Conservation (phyloP, 2,797 vertebrate genomes). For the Taenioides sp. region DNA sequence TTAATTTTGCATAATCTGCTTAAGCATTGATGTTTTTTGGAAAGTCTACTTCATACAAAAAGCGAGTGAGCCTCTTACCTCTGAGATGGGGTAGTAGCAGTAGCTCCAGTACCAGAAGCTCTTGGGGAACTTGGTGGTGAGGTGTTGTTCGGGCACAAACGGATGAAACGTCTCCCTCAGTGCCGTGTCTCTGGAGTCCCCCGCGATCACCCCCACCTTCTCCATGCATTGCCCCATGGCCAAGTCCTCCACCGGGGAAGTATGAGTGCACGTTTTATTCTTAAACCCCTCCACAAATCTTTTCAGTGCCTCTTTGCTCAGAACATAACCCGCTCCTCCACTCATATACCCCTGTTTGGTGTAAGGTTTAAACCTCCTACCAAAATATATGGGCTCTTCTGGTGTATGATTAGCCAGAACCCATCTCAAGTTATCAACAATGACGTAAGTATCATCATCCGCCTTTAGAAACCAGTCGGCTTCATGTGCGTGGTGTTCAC, state of each 20-base stretch:
- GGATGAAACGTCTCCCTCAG: slow-evolving; percentile 79
- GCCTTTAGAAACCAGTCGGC: slow-evolving; percentile 84
- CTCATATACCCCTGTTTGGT: slow-evolving; percentile 82
- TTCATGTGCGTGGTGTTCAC: slow-evolving; percentile 68
- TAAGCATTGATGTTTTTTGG: too few species aligned
- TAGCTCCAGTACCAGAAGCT: slow-evolving; percentile 84
- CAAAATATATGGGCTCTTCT: slow-evolving; percentile 75
- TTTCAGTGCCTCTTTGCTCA: slow-evolving; percentile 79
- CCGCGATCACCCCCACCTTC: slow-evolving; percentile 76
- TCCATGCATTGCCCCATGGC: slow-evolving; percentile 81
- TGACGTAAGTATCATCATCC: slow-evolving; percentile 77
- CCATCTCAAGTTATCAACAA: slow-evolving; percentile 82
- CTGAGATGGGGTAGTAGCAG: slow-evolving; percentile 78
- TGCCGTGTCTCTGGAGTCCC: slow-evolving; percentile 74
- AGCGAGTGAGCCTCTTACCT: slow-evolving; percentile 70
- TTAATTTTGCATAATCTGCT: too few species aligned
- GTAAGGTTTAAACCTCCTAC: slow-evolving; percentile 81
- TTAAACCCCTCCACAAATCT: slow-evolving; percentile 73
- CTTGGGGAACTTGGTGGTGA: slow-evolving; percentile 75
- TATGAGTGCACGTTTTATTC: slow-evolving; percentile 71
- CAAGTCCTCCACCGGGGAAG: slow-evolving; percentile 75
- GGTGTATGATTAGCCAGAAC: slow-evolving; percentile 74
- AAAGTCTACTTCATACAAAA: neutral
- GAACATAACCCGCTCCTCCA: slow-evolving; percentile 78
- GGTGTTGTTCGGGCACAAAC: slow-evolving; percentile 79